Base-by-base conservation (phyloP, 1,140 invertebrate genomes). In the Callitettix versicolor region DNA sequence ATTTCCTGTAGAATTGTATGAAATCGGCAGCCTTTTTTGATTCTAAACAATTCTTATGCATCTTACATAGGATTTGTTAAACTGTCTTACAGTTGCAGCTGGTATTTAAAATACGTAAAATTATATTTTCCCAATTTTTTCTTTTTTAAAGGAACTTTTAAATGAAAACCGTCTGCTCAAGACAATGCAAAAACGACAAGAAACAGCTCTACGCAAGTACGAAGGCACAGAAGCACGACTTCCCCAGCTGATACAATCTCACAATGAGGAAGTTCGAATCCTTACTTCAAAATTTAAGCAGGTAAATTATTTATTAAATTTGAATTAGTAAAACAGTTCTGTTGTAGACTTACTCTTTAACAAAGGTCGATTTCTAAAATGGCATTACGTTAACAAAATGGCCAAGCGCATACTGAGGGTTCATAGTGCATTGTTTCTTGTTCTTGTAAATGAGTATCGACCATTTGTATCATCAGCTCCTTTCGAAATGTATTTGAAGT, bases 121-220 rank as follows among this genome's bases (percentile, higher is more conserved):
- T 26, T 38, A 18, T 34, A 9, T 22, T 7, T 34, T 49, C 41
- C 34, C 53, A n/a, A n/a, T n/a, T 49, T n/a, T 54, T 58, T 60
- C 73, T 73, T n/a, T n/a, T n/a, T n/a, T 46, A 3, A 59, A 86
- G 79, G 83, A 87, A 69, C 64, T 88, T n/a, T 76, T 77, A 17
- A 81, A 82, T 63, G 85, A 89, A 70, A 88, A 88, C 66, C 77
- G 78, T 60, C 71, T 84, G 30, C 66, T 88, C 9, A 80, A 81
- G 58, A 81, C 79, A 1, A 68, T 87, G 33, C 83, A 87, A 65
- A 86, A 84, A 63, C 77, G 84, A 52, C 85, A 87, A 66, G 83
- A 85, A 62, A 77, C 77, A 43, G 85, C 85, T 1, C 67, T 89
- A 18, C 78, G 76, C 62, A 78, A 74, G 72, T 77, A 68, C 60